phyloP scores from a whole-genome alignment of 2,797 vertebrate genomes.

The Poeciliopsis turneri region DNA sequence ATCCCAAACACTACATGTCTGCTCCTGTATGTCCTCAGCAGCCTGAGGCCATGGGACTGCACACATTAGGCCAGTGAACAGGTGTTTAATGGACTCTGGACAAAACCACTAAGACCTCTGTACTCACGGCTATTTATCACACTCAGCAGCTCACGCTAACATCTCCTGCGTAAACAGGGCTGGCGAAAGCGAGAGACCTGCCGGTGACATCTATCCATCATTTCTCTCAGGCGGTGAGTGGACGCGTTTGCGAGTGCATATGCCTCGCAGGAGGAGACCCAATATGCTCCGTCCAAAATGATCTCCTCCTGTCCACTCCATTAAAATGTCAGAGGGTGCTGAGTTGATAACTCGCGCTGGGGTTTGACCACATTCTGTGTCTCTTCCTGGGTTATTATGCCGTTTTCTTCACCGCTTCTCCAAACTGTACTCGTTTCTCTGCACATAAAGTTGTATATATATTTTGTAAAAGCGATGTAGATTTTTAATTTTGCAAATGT shows the following conservation, averaged over 20 bases:
- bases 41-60: constrained; percentile 54
- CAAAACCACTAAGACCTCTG: constrained; percentile 68
- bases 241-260: constrained; percentile 9
- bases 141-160: constrained; percentile 26
- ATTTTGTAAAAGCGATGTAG: neutral
- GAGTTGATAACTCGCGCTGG: constrained; percentile 58
- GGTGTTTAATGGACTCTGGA: constrained; percentile 78
- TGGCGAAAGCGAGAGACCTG: constrained; percentile 55
- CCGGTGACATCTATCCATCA: constrained; percentile 75
- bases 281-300: constrained; percentile 63
- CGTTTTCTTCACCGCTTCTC: constrained; percentile 1
- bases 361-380: constrained; percentile 36
- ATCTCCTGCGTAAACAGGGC: constrained; percentile 25
- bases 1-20: neutral
- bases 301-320: constrained; percentile 61
- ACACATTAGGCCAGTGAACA: constrained; percentile 62
- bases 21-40: constrained; percentile 20
- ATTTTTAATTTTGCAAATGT: neutral
- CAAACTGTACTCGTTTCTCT: constrained; percentile 1
- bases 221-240: constrained; percentile 30
- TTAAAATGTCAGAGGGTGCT: constrained; percentile 71
- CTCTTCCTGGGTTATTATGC: constrained; percentile 10
- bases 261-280: constrained; percentile 50
- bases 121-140: constrained; percentile 50
- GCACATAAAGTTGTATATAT: neutral